Base-by-base conservation (phyloP, 2,113 vertebrate species). In the Carollia perspicillata region DNA sequence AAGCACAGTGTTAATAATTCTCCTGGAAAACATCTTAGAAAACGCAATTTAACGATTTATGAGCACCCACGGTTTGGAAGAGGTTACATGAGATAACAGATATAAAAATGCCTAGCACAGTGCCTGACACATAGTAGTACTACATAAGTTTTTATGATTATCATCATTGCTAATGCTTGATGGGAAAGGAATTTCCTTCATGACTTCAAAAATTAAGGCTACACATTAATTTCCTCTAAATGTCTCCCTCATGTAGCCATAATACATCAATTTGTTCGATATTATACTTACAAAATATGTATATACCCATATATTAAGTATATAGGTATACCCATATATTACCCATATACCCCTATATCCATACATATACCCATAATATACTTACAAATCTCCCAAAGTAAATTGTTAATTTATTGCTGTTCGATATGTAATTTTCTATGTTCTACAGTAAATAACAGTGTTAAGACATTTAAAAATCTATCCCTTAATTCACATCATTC, bases 1-100 rank as follows among this genome's bases (percentile, higher is more conserved):
- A 97, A 95, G 97, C 2, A 97, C 96, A 95, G 90, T 10, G 92
- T 98, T 98, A 98, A 84, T 90, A 63, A 60, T 89, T 88, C 69
- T 65, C 20, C 71, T 40, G 60, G 53, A 58, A 74, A 6, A 92
- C 49, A 84, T 13, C 58, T 68, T 9, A 37, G 55, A 66, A 90
- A 58, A 78, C 75, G n/a, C 40, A 33, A 22, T 66, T 84, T 13
- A 49, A 78, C 53, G 47, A 58, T 75, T 0, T 20, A 28, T 12
- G 37, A 90, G 49, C 20, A 26, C 6, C 8, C 35, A 12, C 5
- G 23, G 11, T 53, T 58, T 68, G 11, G 37, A 66, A 11, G 30
- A 60, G 20, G 33, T n/a, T 35, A 83, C 55, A n/a, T 33, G 55
- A 72, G 37, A 72, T 20, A 53, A 3, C 0, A n/a, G 22, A 66